phyloP scores from a whole-genome alignment of 2,888 invertebrate species.

The Rhagium mordax region DNA sequence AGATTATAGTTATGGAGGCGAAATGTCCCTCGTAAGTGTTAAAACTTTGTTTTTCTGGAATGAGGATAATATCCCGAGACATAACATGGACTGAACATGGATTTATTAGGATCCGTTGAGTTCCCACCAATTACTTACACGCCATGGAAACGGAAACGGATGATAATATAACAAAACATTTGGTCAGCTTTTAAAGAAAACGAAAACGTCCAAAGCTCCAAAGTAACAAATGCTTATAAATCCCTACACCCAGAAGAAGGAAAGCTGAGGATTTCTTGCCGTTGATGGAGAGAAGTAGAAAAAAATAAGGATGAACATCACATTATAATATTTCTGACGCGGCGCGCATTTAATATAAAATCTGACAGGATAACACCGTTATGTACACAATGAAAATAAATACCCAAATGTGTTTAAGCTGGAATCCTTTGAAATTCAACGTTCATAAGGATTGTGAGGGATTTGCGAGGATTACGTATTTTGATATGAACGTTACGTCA shows the following conservation, averaged over 20 bases:
- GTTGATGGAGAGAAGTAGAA: conserved; percentile 33
- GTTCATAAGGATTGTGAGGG: conserved; percentile 54
- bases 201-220: conserved; percentile 11
- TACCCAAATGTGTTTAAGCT: conserved; percentile 57
- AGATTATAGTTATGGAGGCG: too few relatives aligned
- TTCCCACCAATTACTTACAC: conserved; percentile 24
- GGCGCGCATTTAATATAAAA: conserved; percentile 46
- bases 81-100: not conserved
- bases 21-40: too few relatives aligned
- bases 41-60: too few relatives aligned
- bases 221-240: conserved; percentile 32
- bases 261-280: conserved; percentile 22
- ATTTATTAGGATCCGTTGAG: conserved; percentile 3
- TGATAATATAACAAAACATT: conserved; percentile 30
- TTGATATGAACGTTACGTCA: conserved; percentile 52
- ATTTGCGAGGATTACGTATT: conserved; percentile 55
- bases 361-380: conserved; percentile 52
- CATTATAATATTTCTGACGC: conserved; percentile 43
- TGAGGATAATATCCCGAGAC: too few relatives aligned
- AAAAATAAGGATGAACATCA: conserved; percentile 39
- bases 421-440: conserved; percentile 57
- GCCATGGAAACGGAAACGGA: conserved; percentile 26
- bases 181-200: conserved; percentile 34
- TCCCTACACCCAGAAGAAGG: conserved; percentile 23
- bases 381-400: conserved; percentile 57